A percentile compares a stretch with the other conserved stretches of the same genome.
Evolutionary conservation across 1,140 invertebrate genomes (phyloP).

Genomic region (Diorhabda elongata): DNA sequence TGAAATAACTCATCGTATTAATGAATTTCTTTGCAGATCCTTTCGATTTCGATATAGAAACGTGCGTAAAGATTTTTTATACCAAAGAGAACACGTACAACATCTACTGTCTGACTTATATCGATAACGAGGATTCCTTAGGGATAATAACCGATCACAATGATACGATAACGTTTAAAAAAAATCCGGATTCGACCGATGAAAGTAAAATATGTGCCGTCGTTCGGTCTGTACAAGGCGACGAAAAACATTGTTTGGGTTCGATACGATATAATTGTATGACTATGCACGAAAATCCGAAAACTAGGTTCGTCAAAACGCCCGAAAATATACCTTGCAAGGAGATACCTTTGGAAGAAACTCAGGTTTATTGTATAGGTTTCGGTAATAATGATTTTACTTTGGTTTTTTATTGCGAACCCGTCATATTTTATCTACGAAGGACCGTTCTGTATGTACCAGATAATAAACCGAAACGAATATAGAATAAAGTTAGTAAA

Average conservation of each 20-base stretch:
- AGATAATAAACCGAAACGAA: neutral
- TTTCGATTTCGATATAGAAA: neutral
- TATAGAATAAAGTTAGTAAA: constrained; percentile 3
- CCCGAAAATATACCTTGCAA: neutral
- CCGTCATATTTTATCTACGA: neutral
- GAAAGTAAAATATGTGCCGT: neutral
- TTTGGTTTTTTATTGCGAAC: neutral
- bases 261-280: neutral
- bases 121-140: neutral
- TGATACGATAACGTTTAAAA: neutral
- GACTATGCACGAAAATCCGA: neutral
- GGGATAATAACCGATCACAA: neutral
- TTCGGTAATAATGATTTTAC: neutral
- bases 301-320: neutral
- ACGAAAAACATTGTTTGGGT: neutral
- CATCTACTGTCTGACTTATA: neutral
- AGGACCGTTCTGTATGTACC: neutral
- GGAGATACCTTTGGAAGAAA: neutral
- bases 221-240: neutral
- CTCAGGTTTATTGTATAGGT: neutral
- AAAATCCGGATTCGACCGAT: neutral
- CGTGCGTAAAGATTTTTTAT: neutral
- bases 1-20: too few relatives aligned
- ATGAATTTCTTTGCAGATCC: neutral
- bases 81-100: neutral